These are phyloP conservation scores for Crocidura indochinensis DNA, from an alignment of 2,797 vertebrate species.

Conservation along the genomic window DNA sequence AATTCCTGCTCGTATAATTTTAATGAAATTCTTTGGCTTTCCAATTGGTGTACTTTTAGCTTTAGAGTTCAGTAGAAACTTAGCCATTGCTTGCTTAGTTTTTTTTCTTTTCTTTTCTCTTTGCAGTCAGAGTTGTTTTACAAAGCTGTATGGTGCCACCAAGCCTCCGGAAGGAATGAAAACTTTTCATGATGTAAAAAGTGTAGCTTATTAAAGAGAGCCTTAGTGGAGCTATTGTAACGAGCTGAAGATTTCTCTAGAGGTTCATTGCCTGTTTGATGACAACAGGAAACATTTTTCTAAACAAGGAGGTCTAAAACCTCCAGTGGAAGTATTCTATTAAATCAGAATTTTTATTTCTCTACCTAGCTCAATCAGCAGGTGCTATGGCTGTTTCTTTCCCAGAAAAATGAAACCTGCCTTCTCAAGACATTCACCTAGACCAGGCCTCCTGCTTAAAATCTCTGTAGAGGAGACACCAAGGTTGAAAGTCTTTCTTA, in stretches of 20 bases:
- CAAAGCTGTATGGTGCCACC: conserved; percentile 6
- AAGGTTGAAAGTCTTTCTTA: conserved; percentile 48
- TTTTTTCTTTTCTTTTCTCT: not conserved
- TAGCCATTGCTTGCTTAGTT: not conserved
- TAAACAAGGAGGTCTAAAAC: conserved; percentile 54
- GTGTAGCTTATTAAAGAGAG: conserved; percentile 51
- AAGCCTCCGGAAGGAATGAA: conserved; percentile 45
- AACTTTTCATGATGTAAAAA: conserved; percentile 49
- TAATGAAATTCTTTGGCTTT: conserved; percentile 33
- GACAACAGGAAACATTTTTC: conserved; percentile 65
- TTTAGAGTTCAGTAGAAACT: conserved; percentile 17
- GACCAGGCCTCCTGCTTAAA: not conserved
- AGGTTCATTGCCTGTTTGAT: conserved; percentile 35
- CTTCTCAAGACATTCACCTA: not conserved
- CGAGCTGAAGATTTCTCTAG: conserved; percentile 52
- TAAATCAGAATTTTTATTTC: conserved; percentile 59
- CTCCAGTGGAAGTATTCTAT: not conserved
- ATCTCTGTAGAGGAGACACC: not conserved
- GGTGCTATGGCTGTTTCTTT: not conserved
- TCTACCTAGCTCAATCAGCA: not conserved
- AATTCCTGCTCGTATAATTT: not conserved
- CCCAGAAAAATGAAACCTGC: conserved; percentile 12
- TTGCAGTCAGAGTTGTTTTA: conserved; percentile 40
- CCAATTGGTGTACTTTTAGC: conserved; percentile 27
- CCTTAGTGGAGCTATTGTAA: not conserved